Base-by-base conservation (phyloP, 2,888 invertebrate genomes). In the Scaptomyza reducta region DNA sequence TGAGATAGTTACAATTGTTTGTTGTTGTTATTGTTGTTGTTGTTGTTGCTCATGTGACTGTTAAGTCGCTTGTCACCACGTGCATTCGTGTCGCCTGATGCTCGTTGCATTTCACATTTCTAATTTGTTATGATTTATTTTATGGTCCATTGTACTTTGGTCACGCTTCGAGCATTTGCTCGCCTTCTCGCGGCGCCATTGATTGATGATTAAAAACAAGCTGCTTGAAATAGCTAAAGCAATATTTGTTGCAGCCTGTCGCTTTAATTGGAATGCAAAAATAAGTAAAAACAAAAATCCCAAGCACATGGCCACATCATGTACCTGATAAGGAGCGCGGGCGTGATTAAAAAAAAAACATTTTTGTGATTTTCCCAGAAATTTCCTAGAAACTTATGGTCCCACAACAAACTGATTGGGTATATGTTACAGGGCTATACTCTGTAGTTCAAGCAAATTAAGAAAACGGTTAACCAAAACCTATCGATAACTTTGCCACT, bases 131-230 rank as follows among this genome's bases (percentile, higher is more conserved):
- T 5, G 3, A 22, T 22, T 22, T 62, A 50, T 67, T 67, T 59
- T 54, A 53, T 53, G 54, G 42, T 47, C 70, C 60, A 59, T 66
- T 63, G 71, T 60, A 67, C 71, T 71, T 71, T 60, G 67, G 58
- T 64, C 74, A 67, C 68, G 72, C 56, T 64, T 29, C 55, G 29
- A 56, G 27, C 51, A 55, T 57, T 46, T 27, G 42, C 7, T 38
- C 35, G 22, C 11, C n/a, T n/a, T 11, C n/a, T 42, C 13, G 2
- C 44, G 58, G 33, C 51, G 50, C 58, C 53, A 31, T 35, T 59
- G 65, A 58, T 72, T 73, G 68, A 64, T 71, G 27, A 27, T 7
- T 7, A 31, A 31, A 40, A 47, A n/a, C n/a, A 63, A 51, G 51
- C 44, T 46, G 38, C 41, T 44, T 44, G 53, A 49, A 45, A 41